phyloP scores from a whole-genome alignment of 2,113 vertebrate genomes.

The Gasterosteus aculeatus region DNA sequence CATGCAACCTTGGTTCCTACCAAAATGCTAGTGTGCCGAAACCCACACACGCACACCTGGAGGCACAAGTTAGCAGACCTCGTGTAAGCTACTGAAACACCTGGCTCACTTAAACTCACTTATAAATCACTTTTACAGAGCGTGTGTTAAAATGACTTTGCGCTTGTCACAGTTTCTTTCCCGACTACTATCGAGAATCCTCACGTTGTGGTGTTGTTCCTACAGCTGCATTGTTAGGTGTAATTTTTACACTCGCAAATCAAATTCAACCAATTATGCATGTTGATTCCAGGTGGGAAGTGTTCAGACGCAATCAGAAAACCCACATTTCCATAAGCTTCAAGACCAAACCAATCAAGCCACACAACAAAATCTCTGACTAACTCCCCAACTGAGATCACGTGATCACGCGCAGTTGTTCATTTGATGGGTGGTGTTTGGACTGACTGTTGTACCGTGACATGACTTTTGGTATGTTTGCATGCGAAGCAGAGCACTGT shows the following conservation, averaged over 20 bases:
- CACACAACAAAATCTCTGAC: not conserved
- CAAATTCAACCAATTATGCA: not conserved
- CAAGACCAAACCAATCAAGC: not conserved
- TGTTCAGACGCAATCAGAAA: not conserved
- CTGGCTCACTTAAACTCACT: not conserved
- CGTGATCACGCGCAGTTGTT: slow-evolving; percentile 7
- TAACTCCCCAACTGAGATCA: slow-evolving; percentile 14
- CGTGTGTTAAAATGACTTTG: not conserved
- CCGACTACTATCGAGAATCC: slow-evolving; percentile 16
- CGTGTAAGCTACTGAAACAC: not conserved
- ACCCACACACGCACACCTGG: not conserved
- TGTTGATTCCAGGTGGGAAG: not conserved
- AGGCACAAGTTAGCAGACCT: not conserved
- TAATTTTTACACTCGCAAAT: not conserved
- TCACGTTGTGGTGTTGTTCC: slow-evolving; percentile 3
- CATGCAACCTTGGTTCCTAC: not conserved
- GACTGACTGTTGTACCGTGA: slow-evolving; percentile 16
- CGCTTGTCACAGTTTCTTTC: slow-evolving; percentile 11
- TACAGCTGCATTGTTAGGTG: not conserved
- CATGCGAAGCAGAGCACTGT: not conserved
- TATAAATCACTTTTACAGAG: not conserved
- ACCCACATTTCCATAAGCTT: not conserved
- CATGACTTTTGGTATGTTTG: slow-evolving; percentile 6
- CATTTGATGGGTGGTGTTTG: slow-evolving; percentile 27
- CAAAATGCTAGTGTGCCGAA: not conserved